Evolutionary conservation across 2,888 invertebrate genomes (phyloP), one percentile per base, ranked within the genome.

Genomic region (Macrosoma leucophasiata): DNA sequence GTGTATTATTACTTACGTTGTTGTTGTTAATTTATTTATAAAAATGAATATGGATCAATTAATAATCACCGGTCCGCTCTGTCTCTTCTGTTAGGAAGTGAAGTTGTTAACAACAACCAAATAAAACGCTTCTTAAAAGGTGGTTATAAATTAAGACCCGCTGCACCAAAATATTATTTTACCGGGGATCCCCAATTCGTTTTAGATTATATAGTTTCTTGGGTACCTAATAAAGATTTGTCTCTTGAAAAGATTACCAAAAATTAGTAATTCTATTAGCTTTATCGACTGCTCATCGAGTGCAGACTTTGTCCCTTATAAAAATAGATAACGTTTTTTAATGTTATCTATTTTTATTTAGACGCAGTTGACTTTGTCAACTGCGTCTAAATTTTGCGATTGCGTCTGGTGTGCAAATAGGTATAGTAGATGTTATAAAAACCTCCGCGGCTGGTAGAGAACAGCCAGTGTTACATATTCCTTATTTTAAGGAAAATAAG

Each of bases 151-250:
- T 19, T 41, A 11, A 53, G 44, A 27, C 56, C 57, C 4, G 11
- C n/a, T n/a, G n/a, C 4, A 4, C 53, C 56, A 1, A 59, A 56
- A 26, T 58, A 58, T 19, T 32, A 17, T 0, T 11, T 11, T 4
- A 55, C 49, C 1, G 58, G 56, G 55, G 46, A 58, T 19, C 53
- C 53, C 3, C 29, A 53, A 24, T 2, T 41, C 1, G 51, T 54
- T 3, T 26, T 58, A 13, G 32, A 52, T 24, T 26, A 24, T 13
- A n/a, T 55, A 9, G 22, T 39, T 1, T 18, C 27, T 1, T 52
- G 50, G 53, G 34, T 22, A 3, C 55, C 53, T 1, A 43, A 53
- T 30, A 28, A 9, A 1, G 6, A 21, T 1, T 7, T 55, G 0
- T 2, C 9, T 1, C n/a, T 55, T 11, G 43, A 40, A n/a, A 42